Conservation (phyloP, 2,113 vertebrate genomes). For the Apistogramma diplotaenia region DNA sequence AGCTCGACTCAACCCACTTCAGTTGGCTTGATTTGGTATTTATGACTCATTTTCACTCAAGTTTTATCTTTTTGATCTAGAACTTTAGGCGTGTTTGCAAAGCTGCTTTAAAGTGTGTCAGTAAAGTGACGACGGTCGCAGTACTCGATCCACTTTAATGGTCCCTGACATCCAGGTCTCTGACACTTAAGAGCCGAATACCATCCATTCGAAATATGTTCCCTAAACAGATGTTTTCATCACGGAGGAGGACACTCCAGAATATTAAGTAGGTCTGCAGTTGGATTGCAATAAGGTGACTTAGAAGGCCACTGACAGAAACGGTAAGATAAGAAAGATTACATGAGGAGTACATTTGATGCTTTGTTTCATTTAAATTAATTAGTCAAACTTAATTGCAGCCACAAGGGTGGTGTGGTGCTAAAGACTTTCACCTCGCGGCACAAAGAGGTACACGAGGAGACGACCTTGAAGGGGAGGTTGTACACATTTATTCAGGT, state of each 20-base stretch:
- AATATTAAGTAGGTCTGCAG: background rate
- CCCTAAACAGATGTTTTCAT: background rate
- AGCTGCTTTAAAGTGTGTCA: background rate
- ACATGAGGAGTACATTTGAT: background rate
- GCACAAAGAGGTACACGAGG: background rate
- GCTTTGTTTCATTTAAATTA: background rate
- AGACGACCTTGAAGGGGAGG: background rate
- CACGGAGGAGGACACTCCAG: background rate
- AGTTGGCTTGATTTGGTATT: background rate
- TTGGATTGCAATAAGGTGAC: background rate
- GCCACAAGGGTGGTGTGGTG: background rate
- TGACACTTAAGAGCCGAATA: background rate
- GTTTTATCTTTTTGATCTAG: background rate
- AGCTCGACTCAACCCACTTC: background rate
- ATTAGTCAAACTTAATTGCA: background rate
- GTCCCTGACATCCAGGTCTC: background rate
- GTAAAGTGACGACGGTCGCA: background rate
- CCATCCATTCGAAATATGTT: background rate
- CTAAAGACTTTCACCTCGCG: background rate
- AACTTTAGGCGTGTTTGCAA: background rate
- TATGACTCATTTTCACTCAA: background rate
- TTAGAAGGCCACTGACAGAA: background rate
- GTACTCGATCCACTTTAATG: background rate
- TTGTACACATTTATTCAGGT: background rate
- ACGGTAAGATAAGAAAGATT: background rate